Evolutionary conservation across 2,888 invertebrate genomes (phyloP), one percentile per base, ranked within the genome.

Genomic region (Drosophila barbarae): DNA sequence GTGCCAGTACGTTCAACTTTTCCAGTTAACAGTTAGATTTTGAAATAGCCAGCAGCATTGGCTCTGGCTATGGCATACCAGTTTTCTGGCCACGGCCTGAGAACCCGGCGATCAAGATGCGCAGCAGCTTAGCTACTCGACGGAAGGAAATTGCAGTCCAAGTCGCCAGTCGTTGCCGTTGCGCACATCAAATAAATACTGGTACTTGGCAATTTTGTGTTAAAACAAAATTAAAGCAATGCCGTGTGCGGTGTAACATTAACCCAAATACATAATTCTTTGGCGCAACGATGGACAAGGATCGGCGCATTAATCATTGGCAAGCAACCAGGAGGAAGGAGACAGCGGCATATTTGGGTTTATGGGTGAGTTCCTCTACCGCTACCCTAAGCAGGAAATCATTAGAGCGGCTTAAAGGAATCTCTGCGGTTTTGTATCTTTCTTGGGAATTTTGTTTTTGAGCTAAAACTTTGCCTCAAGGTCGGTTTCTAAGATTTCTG

Each of bases 11-110:
- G 84, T 81, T 81, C 81, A 81, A 85, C 81, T 81, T 83, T 83
- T 85, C 80, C 72, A 77, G 84, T 82, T 74, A 85, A 83, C 82
- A 85, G 85, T 83, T 83, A 83, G 84, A 85, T 85, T 85, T 83
- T 78, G 79, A 83, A 81, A 83, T 83, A 70, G 85, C 82, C 82
- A 84, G 55, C 70, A 71, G 85, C 85, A 69, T 44, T 51, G 50
- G 52, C 63, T 28, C 23, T 23, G 41, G 46, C 34, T 34, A 10
- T 60, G 64, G 83, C 72, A 83, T 84, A 77, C 81, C 85, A 85
- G 81, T 85, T 81, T 79, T 61, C 52, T 56, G 60, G 59, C 54
- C 55, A 39, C 58, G 39, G 79, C 80, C 71, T 80, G 81, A 81
- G 81, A 81, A 81, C 85, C 49, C 70, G 52, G 53, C 70, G 69